Evolutionary conservation across 2,797 vertebrate species (phyloP).

Genomic region (Lepilemur ruficaudatus): DNA sequence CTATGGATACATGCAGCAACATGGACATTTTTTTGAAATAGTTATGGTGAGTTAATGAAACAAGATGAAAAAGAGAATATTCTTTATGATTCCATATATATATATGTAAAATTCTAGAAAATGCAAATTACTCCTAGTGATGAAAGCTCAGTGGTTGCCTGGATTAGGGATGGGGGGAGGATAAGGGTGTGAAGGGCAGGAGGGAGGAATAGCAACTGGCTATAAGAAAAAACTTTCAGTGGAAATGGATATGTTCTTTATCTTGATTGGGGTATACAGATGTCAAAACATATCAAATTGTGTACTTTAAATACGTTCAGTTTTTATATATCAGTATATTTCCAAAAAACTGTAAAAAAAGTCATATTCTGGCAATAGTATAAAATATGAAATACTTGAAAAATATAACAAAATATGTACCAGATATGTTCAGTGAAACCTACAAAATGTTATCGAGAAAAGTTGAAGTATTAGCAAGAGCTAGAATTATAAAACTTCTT

Average conservation of each 20-base stretch:
- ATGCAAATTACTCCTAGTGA: not conserved
- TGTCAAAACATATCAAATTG: not conserved
- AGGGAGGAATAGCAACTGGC: not conserved
- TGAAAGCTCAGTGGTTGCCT: not conserved
- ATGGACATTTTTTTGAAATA: not conserved
- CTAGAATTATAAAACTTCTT: too few relatives aligned
- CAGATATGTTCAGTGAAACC: not conserved
- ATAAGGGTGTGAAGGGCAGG: not conserved
- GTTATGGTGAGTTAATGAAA: not conserved
- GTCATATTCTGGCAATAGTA: not conserved
- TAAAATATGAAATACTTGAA: not conserved
- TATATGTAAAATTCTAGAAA: not conserved
- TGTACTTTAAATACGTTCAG: not conserved
- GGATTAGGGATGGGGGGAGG: not conserved
- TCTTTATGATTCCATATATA: not conserved
- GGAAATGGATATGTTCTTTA: not conserved
- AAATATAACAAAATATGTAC: too few relatives aligned
- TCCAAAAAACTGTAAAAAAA: not conserved
- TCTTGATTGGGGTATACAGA: not conserved
- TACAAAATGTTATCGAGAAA: not conserved
- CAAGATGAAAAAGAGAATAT: not conserved
- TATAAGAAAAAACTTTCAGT: not conserved
- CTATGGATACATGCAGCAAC: accelerated
- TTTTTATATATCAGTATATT: not conserved
- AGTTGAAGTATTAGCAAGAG: not conserved